Conservation (phyloP, 2,888 invertebrate genomes). For the Aproaerema taeniolella region DNA sequence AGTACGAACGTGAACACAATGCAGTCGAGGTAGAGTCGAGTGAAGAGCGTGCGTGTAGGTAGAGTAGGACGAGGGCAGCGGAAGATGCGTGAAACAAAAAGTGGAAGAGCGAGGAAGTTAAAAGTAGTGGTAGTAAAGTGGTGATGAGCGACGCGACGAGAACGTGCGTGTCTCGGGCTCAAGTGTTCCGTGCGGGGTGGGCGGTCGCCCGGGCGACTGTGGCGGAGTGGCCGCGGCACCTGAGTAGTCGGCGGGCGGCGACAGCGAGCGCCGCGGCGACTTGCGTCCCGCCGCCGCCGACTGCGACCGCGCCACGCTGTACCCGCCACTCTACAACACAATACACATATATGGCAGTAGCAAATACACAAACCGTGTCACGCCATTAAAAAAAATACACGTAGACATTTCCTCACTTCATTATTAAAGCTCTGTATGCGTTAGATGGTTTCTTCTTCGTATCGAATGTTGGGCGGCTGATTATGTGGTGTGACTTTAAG, state of each 20-base stretch:
- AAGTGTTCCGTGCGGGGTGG: slow-evolving; percentile 75
- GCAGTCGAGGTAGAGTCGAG: slow-evolving; percentile 30
- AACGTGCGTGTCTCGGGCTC: slow-evolving; percentile 60
- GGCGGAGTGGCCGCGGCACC: slow-evolving; percentile 58
- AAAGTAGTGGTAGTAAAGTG: slow-evolving; percentile 69
- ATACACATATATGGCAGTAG: no score
- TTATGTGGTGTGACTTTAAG: no score
- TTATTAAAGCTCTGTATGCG: no score
- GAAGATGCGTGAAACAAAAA: slow-evolving; percentile 65
- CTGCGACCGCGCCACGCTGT: slow-evolving; percentile 85
- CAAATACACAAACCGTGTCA: no score
- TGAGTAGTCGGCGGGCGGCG: slow-evolving; percentile 85
- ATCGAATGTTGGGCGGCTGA: no score
- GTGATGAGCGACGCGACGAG: slow-evolving; percentile 65
- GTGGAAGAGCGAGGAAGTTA: slow-evolving; percentile 62
- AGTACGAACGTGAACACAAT: slow-evolving; percentile 22
- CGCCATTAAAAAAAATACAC: no score
- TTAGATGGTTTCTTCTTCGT: no score
- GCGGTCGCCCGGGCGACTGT: no score
- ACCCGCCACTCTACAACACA: slow-evolving; percentile 51
- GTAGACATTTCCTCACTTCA: no score
- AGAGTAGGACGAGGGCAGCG: slow-evolving; percentile 56
- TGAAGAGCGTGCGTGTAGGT: slow-evolving; percentile 62
- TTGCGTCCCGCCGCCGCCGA: slow-evolving; percentile 91
- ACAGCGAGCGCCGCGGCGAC: slow-evolving; percentile 89